Percentiles rank a stretch among this genome's conserved stretches.
phyloP scores from a whole-genome alignment of 2,113 vertebrate species.

The Crotalus helleri region DNA sequence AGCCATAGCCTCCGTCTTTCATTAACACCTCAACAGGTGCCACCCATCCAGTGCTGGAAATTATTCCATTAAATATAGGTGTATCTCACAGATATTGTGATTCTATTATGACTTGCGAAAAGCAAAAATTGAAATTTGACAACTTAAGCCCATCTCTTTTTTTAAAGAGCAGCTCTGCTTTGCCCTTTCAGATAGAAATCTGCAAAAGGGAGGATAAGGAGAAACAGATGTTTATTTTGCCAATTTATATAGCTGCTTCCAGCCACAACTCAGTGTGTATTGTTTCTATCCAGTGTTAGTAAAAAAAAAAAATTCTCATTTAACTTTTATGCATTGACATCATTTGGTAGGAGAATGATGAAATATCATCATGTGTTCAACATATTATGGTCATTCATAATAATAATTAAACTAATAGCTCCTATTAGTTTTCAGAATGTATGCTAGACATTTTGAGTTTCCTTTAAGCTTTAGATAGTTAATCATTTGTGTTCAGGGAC shows the following conservation, averaged over 20 bases:
- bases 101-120: constrained; percentile 24
- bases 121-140: constrained; percentile 21
- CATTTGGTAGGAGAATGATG: not conserved
- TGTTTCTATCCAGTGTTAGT: not conserved
- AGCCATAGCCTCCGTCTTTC: not conserved
- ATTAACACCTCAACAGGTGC: constrained; percentile 26
- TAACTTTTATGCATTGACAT: not conserved
- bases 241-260: not conserved
- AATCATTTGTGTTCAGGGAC: not conserved
- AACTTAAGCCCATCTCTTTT: not conserved
- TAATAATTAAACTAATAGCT: not conserved
- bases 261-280: not conserved
- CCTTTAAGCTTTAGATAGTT: not conserved
- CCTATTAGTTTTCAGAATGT: not conserved
- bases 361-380: not conserved
- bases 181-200: not conserved
- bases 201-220: not conserved
- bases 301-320: not conserved
- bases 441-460: not conserved
- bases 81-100: constrained; percentile 20
- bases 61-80: constrained; percentile 17
- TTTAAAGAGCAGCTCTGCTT: not conserved
- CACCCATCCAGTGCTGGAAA: not conserved
- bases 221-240: not conserved
- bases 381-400: not conserved